Percentiles rank a stretch among this genome's conserved stretches.
Conservation (phyloP, 2,797 vertebrate genomes). For the Morus bassanus region DNA sequence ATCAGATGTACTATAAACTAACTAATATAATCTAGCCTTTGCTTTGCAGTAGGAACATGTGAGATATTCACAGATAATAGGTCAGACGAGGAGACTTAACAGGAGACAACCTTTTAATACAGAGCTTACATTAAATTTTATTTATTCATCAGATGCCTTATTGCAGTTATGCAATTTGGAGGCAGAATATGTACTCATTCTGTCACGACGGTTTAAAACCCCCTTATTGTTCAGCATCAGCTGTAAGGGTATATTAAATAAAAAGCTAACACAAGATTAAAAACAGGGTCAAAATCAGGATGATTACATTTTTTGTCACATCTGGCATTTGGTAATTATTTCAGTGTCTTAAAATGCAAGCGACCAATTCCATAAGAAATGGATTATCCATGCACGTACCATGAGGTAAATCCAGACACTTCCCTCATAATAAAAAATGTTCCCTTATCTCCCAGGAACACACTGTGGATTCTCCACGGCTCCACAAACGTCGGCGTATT, state of each 20-base stretch:
- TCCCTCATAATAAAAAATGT: neutral
- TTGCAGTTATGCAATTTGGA: neutral
- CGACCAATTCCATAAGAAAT: constrained; percentile 13
- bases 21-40: neutral
- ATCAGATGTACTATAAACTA: neutral
- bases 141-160: neutral
- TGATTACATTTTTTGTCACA: constrained; percentile 38
- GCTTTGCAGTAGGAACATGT: neutral
- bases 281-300: neutral
- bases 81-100: neutral
- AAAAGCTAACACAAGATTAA: constrained; percentile 9
- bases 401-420: neutral
- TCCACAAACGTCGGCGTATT: neutral
- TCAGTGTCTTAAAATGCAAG: constrained; percentile 10
- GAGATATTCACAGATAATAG: neutral
- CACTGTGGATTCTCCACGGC: neutral
- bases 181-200: neutral
- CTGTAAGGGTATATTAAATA: neutral
- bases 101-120: neutral
- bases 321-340: constrained; percentile 43
- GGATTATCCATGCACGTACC: neutral
- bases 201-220: neutral
- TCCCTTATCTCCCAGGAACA: neutral
- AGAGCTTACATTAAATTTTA: neutral
- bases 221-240: neutral